Conservation (phyloP, 2,797 vertebrate genomes). For the Avahi laniger region DNA sequence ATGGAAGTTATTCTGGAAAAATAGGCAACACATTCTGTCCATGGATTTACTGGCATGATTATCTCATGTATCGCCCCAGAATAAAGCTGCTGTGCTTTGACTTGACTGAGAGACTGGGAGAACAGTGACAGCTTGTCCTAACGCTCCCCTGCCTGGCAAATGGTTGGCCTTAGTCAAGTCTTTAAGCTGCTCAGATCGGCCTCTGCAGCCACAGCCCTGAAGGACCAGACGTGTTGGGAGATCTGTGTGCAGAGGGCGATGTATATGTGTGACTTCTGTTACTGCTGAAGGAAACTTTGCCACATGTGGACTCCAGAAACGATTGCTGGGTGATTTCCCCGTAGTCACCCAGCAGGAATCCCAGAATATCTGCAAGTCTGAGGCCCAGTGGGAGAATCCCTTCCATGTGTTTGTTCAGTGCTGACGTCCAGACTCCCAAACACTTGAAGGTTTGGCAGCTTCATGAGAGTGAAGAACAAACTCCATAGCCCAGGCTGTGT, state of each 20-base stretch:
- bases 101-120: neutral
- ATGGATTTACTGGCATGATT: neutral
- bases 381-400: neutral
- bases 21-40: neutral
- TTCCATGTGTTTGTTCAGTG: neutral
- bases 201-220: neutral
- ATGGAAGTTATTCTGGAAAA: neutral
- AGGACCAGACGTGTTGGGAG: neutral
- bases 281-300: neutral
- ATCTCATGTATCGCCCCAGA: neutral
- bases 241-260: neutral
- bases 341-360: neutral
- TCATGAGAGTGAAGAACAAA: neutral
- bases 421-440: neutral
- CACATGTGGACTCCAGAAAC: neutral
- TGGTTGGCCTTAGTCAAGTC: neutral
- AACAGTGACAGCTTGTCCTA: neutral
- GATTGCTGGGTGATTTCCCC: neutral
- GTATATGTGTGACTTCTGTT: rapidly evolving
- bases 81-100: neutral
- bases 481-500: neutral
- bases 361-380: neutral
- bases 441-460: neutral
- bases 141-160: neutral
- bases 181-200: neutral